phyloP scores from a whole-genome alignment of 2,888 invertebrate genomes.

The Hypomecis punctinalis region DNA sequence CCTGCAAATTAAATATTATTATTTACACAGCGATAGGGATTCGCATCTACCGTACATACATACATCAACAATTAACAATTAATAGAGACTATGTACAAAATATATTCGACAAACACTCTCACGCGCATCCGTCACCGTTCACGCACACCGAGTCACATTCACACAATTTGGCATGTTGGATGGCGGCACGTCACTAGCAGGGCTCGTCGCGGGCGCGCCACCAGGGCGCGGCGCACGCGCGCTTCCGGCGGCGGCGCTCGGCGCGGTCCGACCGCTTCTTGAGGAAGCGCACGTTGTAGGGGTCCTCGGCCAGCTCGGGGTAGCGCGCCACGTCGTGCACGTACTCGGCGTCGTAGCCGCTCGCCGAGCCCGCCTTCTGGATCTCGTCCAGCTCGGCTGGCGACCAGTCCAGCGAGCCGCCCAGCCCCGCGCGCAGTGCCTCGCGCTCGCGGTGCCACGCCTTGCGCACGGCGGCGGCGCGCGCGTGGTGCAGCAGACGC shows the following conservation, averaged over 20 bases:
- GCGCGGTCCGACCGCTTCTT: conserved; percentile 91
- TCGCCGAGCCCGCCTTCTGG: conserved; percentile 91
- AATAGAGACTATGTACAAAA: conserved; percentile 85
- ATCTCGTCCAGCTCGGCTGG: conserved; percentile 95
- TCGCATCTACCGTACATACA: conserved; percentile 84
- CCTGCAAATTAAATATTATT: conserved; percentile 84
- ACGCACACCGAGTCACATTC: conserved; percentile 70
- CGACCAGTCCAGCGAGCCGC: conserved; percentile 93
- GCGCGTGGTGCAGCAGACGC: conserved; percentile 95
- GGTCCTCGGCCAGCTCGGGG: conserved; percentile 97
- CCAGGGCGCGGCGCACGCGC: conserved; percentile 81
- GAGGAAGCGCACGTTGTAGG: conserved; percentile 95
- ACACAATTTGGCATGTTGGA: conserved; percentile 81
- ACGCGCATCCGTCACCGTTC: conserved; percentile 72
- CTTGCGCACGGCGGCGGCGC: conserved; percentile 93
- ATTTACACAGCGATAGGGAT: conserved; percentile 85
- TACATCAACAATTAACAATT: conserved; percentile 85
- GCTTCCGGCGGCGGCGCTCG: conserved; percentile 90
- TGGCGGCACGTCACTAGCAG: conserved; percentile 82
- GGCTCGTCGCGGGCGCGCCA: conserved; percentile 78
- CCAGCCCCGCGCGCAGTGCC: conserved; percentile 90
- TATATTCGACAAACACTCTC: conserved; percentile 75
- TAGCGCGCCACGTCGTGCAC: conserved; percentile 95
- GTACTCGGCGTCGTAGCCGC: conserved; percentile 96
- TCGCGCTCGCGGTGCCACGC: conserved; percentile 98